A percentile compares a stretch with the other conserved stretches of the same genome.
Conservation (phyloP, 2,888 invertebrate species). For the Argyresthia albistria region DNA sequence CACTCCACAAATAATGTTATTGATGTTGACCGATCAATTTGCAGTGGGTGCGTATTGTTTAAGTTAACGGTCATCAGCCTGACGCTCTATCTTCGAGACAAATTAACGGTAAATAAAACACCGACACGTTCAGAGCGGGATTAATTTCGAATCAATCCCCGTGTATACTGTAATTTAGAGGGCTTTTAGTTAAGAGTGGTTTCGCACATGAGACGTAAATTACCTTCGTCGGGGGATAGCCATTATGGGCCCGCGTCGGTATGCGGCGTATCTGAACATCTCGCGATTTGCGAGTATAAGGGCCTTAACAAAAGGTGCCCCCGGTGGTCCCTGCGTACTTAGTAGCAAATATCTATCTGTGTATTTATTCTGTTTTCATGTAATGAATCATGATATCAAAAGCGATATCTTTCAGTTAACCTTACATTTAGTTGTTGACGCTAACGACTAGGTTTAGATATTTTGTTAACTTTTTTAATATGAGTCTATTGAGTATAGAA, state of each 20-base stretch:
- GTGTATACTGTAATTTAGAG: slow-evolving; percentile 60
- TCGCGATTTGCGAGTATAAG: slow-evolving; percentile 59
- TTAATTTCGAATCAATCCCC: slow-evolving; percentile 64
- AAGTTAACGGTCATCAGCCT: no score
- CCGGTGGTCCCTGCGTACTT: slow-evolving; percentile 54
- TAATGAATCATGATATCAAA: background rate
- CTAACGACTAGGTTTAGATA: no score
- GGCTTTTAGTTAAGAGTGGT: slow-evolving; percentile 67
- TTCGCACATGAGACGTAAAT: slow-evolving; percentile 69
- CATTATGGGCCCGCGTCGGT: slow-evolving; percentile 59
- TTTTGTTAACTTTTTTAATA: no score
- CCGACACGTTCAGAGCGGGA: slow-evolving; percentile 36
- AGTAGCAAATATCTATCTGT: slow-evolving; percentile 31
- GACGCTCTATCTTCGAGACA: no score
- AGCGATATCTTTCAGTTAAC: background rate
- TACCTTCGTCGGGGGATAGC: slow-evolving; percentile 54
- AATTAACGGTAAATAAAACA: background rate
- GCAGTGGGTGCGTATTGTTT: no score
- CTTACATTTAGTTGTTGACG: no score
- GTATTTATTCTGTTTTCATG: slow-evolving; percentile 31
- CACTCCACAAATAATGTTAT: no score
- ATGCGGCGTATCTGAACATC: slow-evolving; percentile 62
- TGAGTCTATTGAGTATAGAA: no score
- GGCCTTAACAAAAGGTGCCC: slow-evolving; percentile 57
- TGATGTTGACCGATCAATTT: no score